These are phyloP conservation scores for Portevinia maculata DNA, from an alignment of 2,888 invertebrate species.

Conservation along the genomic window DNA sequence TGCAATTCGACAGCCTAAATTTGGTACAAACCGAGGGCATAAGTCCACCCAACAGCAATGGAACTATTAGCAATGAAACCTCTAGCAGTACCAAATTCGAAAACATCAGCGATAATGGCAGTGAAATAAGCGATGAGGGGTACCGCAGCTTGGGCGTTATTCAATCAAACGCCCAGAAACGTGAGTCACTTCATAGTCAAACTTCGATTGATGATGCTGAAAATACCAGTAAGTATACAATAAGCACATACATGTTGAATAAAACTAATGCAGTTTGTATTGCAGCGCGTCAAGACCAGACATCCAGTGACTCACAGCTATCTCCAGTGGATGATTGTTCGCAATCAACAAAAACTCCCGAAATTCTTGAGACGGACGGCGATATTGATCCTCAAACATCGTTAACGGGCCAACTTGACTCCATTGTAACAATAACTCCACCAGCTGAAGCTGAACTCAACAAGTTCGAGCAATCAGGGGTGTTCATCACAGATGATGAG, in stretches of 20 bases:
- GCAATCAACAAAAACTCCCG: conserved; percentile 77
- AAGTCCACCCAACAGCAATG: conserved; percentile 61
- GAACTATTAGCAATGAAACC: conserved; percentile 75
- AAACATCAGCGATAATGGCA: conserved; percentile 90
- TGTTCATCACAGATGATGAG: conserved; percentile 82
- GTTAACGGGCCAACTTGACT: conserved; percentile 52
- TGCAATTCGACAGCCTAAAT: conserved; percentile 76
- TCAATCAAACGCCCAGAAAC: conserved; percentile 84
- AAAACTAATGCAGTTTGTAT: conserved; percentile 5
- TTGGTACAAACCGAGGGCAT: conserved; percentile 57
- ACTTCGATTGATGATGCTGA: conserved; percentile 89
- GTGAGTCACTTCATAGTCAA: conserved; percentile 88
- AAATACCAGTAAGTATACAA: conserved; percentile 85
- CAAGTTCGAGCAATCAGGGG: conserved; percentile 81
- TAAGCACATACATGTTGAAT: background rate
- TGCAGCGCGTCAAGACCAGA: conserved; percentile 86
- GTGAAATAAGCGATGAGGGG: conserved; percentile 93
- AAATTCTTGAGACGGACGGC: conserved; percentile 76
- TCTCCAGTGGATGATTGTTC: conserved; percentile 82
- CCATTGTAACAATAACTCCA: conserved; percentile 65
- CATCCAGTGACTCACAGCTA: conserved; percentile 82
- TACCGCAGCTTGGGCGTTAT: conserved; percentile 91
- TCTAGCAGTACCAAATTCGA: conserved; percentile 82
- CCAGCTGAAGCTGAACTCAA: conserved; percentile 64
- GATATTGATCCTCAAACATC: conserved; percentile 73